Percentiles rank a stretch among this genome's conserved stretches.
phyloP scores from a whole-genome alignment of 1,140 invertebrate species.

The Eupeodes corollae region DNA sequence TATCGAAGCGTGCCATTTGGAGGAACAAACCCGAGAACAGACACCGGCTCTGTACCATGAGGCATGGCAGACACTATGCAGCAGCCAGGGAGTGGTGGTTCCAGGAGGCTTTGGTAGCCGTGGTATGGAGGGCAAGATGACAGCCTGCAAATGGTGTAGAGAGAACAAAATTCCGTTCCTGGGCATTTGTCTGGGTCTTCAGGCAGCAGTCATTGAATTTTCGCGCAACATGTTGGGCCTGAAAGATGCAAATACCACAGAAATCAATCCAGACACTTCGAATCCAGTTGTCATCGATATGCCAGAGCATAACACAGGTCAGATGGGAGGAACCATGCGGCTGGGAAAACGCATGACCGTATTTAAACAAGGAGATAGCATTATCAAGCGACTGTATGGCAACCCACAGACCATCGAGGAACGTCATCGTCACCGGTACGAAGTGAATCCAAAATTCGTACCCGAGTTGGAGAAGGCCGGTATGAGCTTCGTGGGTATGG shows the following conservation, averaged over 20 bases:
- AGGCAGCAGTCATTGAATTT: conserved; percentile 95
- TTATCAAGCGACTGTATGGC: conserved; percentile 66
- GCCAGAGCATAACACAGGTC: conserved; percentile 90
- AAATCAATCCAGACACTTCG: conserved; percentile 62
- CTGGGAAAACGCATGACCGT: conserved; percentile 82
- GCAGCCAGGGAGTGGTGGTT: conserved; percentile 86
- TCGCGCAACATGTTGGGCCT: conserved; percentile 75
- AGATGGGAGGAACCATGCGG: conserved; percentile 96
- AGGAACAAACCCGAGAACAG: conserved; percentile 54
- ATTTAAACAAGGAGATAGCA: conserved; percentile 51
- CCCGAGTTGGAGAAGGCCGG: conserved; percentile 66
- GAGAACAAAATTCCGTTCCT: conserved; percentile 82
- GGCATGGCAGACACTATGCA: conserved; percentile 86
- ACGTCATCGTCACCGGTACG: conserved; percentile 91
- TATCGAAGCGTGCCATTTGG: conserved; percentile 84
- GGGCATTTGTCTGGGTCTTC: conserved; percentile 93
- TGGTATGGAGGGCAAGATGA: conserved; percentile 93
- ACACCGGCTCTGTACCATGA: conserved; percentile 81
- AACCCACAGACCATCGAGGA: conserved; percentile 79
- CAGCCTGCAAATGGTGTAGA: conserved; percentile 86
- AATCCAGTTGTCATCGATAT: conserved; percentile 91
- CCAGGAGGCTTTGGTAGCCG: conserved; percentile 95
- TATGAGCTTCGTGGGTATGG: conserved; percentile 82
- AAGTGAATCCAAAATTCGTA: conserved; percentile 88
- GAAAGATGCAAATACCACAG: conserved; percentile 74